phyloP scores from a whole-genome alignment of 1,140 invertebrate species.

The Pissodes strobi region DNA sequence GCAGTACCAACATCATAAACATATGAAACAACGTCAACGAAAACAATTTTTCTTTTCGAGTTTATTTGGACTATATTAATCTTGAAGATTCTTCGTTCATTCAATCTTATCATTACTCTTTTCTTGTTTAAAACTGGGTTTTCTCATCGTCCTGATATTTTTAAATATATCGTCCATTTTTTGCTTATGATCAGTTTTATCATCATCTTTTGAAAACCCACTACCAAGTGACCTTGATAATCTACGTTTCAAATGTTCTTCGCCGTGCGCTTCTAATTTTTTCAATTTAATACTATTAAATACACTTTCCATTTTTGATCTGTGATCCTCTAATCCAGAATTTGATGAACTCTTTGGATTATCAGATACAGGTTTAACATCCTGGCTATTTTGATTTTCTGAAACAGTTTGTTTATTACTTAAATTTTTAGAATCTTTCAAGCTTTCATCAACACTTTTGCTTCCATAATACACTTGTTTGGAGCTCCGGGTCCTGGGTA shows the following conservation, averaged over 20 bases:
- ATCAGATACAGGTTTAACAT: too few species aligned
- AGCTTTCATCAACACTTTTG: constrained; percentile 15
- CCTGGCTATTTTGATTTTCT: not conserved
- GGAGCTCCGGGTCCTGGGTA: not conserved
- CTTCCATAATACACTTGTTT: not conserved
- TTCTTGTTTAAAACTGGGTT: too few species aligned
- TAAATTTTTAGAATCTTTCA: not conserved
- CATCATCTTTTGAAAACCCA: constrained; percentile 15
- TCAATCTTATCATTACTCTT: too few species aligned
- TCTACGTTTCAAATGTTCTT: constrained; percentile 4
- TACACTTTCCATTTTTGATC: constrained; percentile 30
- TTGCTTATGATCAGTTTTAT: constrained; percentile 27
- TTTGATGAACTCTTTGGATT: not conserved
- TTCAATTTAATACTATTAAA: constrained; percentile 31
- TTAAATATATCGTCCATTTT: constrained; percentile 39
- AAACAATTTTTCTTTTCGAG: too few species aligned
- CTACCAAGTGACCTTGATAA: constrained; percentile 27
- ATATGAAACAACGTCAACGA: too few species aligned
- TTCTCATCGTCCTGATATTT: too few species aligned
- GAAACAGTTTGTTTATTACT: too few species aligned
- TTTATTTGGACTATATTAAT: too few species aligned
- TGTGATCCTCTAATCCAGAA: constrained; percentile 14
- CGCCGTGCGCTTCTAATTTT: constrained; percentile 15
- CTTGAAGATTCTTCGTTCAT: too few species aligned
- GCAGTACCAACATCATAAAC: too few species aligned